phyloP scores from a whole-genome alignment of 2,113 vertebrate genomes.

The Cardinalis cardinalis region DNA sequence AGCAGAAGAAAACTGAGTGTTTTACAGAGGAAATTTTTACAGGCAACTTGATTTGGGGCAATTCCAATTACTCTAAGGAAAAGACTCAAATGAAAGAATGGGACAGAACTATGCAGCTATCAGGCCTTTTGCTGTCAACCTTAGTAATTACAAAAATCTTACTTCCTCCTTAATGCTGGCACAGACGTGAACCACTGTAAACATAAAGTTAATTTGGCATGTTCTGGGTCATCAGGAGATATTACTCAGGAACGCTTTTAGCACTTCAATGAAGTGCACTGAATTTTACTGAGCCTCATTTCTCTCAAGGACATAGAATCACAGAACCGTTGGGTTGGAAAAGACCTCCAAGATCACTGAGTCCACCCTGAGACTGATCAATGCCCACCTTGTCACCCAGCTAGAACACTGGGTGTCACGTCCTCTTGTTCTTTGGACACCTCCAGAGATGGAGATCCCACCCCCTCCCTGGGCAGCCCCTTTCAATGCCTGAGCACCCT shows the following conservation, averaged over 20 bases:
- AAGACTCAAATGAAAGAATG: not conserved
- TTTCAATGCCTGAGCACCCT: rapidly evolving
- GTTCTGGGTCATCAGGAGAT: not conserved
- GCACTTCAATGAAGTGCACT: not conserved
- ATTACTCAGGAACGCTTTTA: not conserved
- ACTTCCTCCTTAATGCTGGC: not conserved
- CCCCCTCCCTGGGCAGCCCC: not conserved
- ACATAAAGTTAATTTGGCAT: not conserved
- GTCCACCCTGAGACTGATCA: rapidly evolving
- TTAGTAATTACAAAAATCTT: not conserved
- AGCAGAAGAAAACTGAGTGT: not conserved
- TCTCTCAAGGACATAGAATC: not conserved
- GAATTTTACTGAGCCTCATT: not conserved
- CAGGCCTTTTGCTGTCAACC: not conserved
- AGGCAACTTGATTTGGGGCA: not conserved
- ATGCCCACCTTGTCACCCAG: not conserved
- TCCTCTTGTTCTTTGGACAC: too few species aligned
- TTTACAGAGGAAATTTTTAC: not conserved
- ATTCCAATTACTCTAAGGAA: not conserved
- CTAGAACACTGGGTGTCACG: rapidly evolving
- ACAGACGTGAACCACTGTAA: not conserved
- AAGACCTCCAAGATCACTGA: not conserved
- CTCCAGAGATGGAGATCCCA: not conserved
- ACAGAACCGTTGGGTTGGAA: not conserved
- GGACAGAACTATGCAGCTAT: not conserved